Percentiles rank a stretch among this genome's conserved stretches.
phyloP scores from a whole-genome alignment of 2,113 vertebrate genomes.

The Osmerus mordax region DNA sequence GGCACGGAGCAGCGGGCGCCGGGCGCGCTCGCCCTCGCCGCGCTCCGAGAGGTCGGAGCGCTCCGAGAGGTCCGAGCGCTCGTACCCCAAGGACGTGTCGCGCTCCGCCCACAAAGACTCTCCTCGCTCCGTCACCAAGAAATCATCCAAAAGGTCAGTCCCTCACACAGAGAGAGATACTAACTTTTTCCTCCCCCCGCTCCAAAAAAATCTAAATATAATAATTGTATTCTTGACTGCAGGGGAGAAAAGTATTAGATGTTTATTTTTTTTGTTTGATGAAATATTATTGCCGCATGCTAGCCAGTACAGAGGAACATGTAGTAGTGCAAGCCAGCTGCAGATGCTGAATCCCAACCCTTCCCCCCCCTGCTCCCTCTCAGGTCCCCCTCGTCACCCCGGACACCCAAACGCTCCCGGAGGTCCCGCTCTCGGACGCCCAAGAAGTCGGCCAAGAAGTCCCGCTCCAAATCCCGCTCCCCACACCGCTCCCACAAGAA shows the following conservation, averaged over 20 bases:
- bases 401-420: constrained; percentile 92
- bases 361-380: neutral
- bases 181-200: neutral
- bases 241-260: neutral
- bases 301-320: neutral
- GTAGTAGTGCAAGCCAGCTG: neutral
- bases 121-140: constrained; percentile 89
- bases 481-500: constrained; percentile 99
- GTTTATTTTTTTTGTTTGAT: neutral
- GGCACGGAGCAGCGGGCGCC: constrained; percentile 80
- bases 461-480: constrained; percentile 92
- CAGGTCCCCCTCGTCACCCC: constrained; percentile 92
- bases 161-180: constrained; percentile 4
- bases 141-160: constrained; percentile 86
- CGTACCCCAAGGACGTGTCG: constrained; percentile 87
- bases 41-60: constrained; percentile 88
- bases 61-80: constrained; percentile 85
- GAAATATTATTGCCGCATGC: neutral
- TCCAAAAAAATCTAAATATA: neutral
- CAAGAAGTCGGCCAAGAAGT: constrained; percentile 97
- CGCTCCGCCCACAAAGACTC: constrained; percentile 92
- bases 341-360: too few species aligned
- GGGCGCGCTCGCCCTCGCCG: constrained; percentile 89
- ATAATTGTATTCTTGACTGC: neutral
- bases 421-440: constrained; percentile 92